These are phyloP conservation scores for Drosophila bifasciata DNA, from an alignment of 1,140 invertebrate species.

Conservation along the genomic window DNA sequence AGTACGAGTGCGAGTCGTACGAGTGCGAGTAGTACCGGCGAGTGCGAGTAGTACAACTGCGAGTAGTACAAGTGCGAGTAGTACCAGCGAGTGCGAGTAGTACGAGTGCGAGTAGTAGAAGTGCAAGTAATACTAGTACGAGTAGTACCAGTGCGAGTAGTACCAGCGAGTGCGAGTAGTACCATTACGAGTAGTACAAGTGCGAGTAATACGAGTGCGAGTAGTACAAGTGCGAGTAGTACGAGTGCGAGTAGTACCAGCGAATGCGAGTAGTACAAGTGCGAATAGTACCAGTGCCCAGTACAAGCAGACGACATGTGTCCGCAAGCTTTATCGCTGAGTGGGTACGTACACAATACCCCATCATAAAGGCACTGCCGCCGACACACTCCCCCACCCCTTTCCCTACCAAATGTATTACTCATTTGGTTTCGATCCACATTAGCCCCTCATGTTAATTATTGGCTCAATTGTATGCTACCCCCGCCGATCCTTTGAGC, in stretches of 20 bases:
- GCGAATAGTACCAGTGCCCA: background rate
- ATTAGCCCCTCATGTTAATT: too few species aligned
- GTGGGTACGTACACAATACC: too few species aligned
- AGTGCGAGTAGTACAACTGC: background rate
- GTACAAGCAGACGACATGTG: too few species aligned
- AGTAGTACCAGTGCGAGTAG: slow-evolving; percentile 20
- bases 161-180: slow-evolving; percentile 7
- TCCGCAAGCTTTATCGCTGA: too few species aligned
- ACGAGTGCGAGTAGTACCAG: slow-evolving; percentile 14
- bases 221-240: slow-evolving; percentile 13
- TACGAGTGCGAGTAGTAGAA: background rate
- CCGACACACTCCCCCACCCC: too few species aligned
- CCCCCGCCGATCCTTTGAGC: too few species aligned
- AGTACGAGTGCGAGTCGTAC: background rate
- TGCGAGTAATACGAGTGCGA: background rate
- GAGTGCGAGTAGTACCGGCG: background rate
- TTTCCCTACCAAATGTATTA: too few species aligned
- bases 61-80: slow-evolving; percentile 22
- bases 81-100: slow-evolving; percentile 8
- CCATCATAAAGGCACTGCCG: too few species aligned
- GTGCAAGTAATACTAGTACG: slow-evolving; percentile 1
- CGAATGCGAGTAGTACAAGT: background rate
- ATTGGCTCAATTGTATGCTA: too few species aligned
- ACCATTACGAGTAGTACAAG: too few species aligned
- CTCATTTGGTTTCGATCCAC: too few species aligned